Evolutionary conservation across 1,140 invertebrate species (phyloP).

Genomic region (Ooceraea biroi): DNA sequence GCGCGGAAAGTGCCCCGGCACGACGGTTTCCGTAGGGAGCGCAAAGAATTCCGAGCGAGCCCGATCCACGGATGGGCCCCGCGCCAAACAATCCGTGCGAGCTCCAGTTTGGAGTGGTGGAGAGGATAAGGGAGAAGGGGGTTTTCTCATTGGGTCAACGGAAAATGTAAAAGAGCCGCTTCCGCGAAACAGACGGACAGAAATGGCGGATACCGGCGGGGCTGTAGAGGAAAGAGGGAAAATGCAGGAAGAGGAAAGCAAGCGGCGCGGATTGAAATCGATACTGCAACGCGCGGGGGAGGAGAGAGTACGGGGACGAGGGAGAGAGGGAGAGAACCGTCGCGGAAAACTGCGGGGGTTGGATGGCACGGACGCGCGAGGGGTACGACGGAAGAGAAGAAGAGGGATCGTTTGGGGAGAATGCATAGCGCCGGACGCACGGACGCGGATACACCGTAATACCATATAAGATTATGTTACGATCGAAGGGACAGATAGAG

Average conservation of each 20-base stretch:
- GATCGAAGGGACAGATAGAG: not conserved
- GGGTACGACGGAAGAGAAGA: conserved; percentile 48
- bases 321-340: not conserved
- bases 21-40: not conserved
- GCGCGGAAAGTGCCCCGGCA: conserved; percentile 14
- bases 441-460: conserved; percentile 35
- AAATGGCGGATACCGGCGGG: conserved; percentile 26
- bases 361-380: not conserved
- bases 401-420: conserved; percentile 13
- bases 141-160: conserved; percentile 52
- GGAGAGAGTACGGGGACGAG: too few species aligned
- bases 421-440: conserved; percentile 40
- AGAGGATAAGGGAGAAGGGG: not conserved
- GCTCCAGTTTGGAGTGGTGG: too few species aligned
- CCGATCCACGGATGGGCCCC: conserved; percentile 52
- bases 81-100: conserved; percentile 63
- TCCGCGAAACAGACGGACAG: conserved; percentile 58
- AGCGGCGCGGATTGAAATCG: conserved; percentile 66
- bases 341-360: conserved; percentile 7
- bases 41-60: conserved; percentile 36
- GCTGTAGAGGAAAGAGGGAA: not conserved
- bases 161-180: conserved; percentile 64
- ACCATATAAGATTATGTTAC: conserved; percentile 63
- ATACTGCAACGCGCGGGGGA: conserved; percentile 29
- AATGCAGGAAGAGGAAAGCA: not conserved